Evolutionary conservation across 2,888 invertebrate genomes (phyloP).

Genomic region (Augochlorella aurata): DNA sequence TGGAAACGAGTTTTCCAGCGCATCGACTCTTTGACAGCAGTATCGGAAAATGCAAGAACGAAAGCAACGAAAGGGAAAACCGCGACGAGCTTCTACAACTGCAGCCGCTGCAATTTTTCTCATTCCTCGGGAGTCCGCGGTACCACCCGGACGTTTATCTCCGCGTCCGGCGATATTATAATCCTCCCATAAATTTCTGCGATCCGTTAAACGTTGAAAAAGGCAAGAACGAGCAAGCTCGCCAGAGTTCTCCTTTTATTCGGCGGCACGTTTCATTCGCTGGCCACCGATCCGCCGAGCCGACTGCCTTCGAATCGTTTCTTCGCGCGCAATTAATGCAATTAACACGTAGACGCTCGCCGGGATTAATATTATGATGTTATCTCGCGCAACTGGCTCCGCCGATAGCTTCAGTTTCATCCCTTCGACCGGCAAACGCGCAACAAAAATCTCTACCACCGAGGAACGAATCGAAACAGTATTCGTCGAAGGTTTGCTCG

Average conservation of each 20-base stretch:
- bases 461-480: not conserved
- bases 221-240: conserved; percentile 19
- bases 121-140: conserved; percentile 25
- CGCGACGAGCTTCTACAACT: conserved; percentile 31
- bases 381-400: conserved; percentile 5
- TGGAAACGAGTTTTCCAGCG: not conserved
- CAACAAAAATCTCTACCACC: not conserved
- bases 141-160: conserved; percentile 48
- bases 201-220: conserved; percentile 52
- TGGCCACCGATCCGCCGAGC: not conserved
- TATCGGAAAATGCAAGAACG: not conserved
- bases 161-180: conserved; percentile 38
- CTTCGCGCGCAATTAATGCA: conserved; percentile 19
- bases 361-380: conserved; percentile 34
- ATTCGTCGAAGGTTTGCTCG: not conserved
- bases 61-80: conserved; percentile 24
- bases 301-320: not conserved
- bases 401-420: not conserved
- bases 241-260: conserved; percentile 21
- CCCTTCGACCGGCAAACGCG: not conserved
- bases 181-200: conserved; percentile 56
- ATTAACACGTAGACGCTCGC: conserved; percentile 20
- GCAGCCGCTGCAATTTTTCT: conserved; percentile 35
- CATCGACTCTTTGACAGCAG: not conserved
- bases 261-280: not conserved